phyloP scores from a whole-genome alignment of 2,797 vertebrate genomes.

The Sarcoramphus papa region DNA sequence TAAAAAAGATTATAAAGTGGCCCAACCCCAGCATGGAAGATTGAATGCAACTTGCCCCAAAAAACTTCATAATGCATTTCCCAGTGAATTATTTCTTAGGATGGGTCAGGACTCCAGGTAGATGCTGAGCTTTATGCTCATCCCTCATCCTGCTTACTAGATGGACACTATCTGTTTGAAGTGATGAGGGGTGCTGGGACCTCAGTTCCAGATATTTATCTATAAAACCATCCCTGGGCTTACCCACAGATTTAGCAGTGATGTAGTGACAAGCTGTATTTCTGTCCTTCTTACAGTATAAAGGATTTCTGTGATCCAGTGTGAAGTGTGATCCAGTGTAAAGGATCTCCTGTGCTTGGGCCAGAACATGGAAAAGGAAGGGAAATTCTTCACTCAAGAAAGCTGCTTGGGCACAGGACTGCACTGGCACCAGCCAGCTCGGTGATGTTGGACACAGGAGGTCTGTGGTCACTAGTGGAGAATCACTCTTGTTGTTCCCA shows the following conservation, averaged over 20 bases:
- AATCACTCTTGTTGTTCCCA: not conserved
- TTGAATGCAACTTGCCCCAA: not conserved
- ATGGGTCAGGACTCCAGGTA: not conserved
- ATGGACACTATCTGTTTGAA: not conserved
- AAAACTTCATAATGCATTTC: not conserved
- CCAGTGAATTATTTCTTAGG: not conserved
- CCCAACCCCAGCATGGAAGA: not conserved
- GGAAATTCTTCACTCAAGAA: not conserved
- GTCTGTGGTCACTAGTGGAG: not conserved
- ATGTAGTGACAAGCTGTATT: not conserved
- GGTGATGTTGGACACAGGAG: not conserved
- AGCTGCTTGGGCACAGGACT: not conserved
- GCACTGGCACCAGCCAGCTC: not conserved
- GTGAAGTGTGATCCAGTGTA: not conserved
- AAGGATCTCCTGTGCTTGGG: not conserved
- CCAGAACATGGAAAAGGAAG: not conserved
- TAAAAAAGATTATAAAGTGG: not conserved
- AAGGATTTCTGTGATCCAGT: not conserved
- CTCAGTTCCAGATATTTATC: not conserved
- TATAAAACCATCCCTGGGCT: not conserved
- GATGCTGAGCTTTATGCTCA: not conserved
- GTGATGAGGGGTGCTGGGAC: not conserved
- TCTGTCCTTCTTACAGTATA: not conserved
- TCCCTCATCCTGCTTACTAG: not conserved
- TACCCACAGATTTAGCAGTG: not conserved